Base-by-base conservation (phyloP, 2,113 vertebrate species). In the Chionis minor region DNA sequence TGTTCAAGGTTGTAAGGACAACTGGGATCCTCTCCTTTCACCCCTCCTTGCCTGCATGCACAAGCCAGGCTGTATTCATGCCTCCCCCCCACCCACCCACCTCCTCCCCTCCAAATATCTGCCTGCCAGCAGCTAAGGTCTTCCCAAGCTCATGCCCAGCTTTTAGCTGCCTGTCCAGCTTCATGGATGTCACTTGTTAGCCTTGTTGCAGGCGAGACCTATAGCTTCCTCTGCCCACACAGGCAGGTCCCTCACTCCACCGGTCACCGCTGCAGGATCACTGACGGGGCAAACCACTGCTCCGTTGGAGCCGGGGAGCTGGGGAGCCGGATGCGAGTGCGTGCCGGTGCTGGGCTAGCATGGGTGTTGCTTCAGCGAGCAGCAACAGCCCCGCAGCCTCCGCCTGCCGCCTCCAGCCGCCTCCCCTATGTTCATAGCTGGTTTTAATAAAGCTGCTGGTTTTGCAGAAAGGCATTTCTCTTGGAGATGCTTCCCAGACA, bases 371-470 rank as follows among this genome's bases (percentile, higher is more conserved):
- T 79, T 16, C 32, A 49, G 86, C 1, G 1, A 86, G 86, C 86
- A 47, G 18, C 0, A 23, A 79, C 58, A 96, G 49, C 66, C 45
- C 58, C 45, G 3, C 66, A 51, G 86, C 71, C 90, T 5, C 83
- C 9, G 35, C 74, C 86, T 30, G 81, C 74, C 0, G 19, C 86
- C 90, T 54, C 82, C 19, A 73, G 84, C 81, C 3, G 33, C 83
- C 86, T 71, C 84, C 75, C 26, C 82, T 32, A 61, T 5, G 49
- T 14, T 95, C 81, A 9, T 15, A 79, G 72, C 95, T 84, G 93
- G 26, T 89, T 96, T 88, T 72, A 97, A 96, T 96, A 92, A 94
- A 94, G 44, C 71, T 51, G 83, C 92, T 93, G 90, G 35, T 40
- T 82, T 70, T 91, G 92, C 70, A 90, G 74, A 92, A 90, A 96